A percentile compares a stretch with the other conserved stretches of the same genome.
Evolutionary conservation across 2,113 vertebrate genomes (phyloP).

Genomic region (Limanda limanda): DNA sequence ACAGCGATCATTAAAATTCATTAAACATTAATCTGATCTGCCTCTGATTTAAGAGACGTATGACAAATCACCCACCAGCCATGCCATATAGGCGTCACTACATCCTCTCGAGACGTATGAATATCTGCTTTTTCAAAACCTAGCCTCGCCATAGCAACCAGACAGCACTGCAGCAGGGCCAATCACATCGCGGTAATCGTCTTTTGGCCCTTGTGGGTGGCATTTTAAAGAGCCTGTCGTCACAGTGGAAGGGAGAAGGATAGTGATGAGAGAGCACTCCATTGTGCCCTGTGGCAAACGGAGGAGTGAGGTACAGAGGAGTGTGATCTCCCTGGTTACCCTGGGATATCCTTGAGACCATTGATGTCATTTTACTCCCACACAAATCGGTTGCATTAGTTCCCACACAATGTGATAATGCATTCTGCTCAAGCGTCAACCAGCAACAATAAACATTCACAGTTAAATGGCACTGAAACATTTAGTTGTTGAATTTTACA

Average conservation of each 20-base stretch:
- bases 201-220: slow-evolving; percentile 52
- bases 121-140: slow-evolving; percentile 12
- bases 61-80: slow-evolving; percentile 60
- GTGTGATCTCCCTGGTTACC: slow-evolving; percentile 40
- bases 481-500: not conserved
- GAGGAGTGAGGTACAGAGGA: slow-evolving; percentile 26
- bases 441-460: not conserved
- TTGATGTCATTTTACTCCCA: slow-evolving; percentile 44
- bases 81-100: slow-evolving; percentile 29
- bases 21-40: slow-evolving; percentile 67
- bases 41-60: slow-evolving; percentile 64
- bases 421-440: not conserved
- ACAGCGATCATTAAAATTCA: slow-evolving; percentile 58
- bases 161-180: slow-evolving; percentile 32
- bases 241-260: slow-evolving; percentile 30
- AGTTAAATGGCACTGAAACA: not conserved
- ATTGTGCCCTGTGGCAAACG: slow-evolving; percentile 34
- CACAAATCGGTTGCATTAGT: slow-evolving; percentile 3
- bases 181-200: slow-evolving; percentile 39
- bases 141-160: slow-evolving; percentile 64
- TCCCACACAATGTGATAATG: not conserved
- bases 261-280: slow-evolving; percentile 32
- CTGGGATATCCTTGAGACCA: slow-evolving; percentile 58
- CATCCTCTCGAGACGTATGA: slow-evolving; percentile 36
- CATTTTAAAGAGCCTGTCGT: slow-evolving; percentile 36